Base-by-base conservation (phyloP, 2,888 invertebrate genomes). In the Microctonus aethiopoides region DNA sequence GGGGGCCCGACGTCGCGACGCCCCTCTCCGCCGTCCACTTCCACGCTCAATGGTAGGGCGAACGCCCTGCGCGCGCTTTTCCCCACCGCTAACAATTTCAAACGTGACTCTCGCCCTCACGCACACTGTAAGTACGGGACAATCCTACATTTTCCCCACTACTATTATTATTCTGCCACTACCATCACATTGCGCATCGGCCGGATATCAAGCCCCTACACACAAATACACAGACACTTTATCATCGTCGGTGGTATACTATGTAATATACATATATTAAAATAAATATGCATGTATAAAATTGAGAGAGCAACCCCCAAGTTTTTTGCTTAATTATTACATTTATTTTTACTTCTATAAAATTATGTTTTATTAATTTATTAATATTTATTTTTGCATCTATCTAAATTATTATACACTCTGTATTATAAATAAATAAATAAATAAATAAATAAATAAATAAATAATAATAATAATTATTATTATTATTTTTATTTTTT, bases 1-100 rank as follows among this genome's bases (percentile, higher is more conserved):
- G 84, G 84, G 83, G 84, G 81, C 82, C 81, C 78, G 81, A 81
- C 80, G 78, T 80, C 79, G 78, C 68, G 76, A 74, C 82, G 77
- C 77, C 77, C 75, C 76, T 77, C 78, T 76, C 77, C 77, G 61
- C 75, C 76, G 70, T 65, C 72, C 76, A 32, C 59, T 54, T 63
- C 52, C 57, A 39, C 56, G 39, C 34, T 57, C 41, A 20, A 46
- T 67, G 72, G 75, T 71, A 57, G 72, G 74, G 76, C 72, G 61
- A 69, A 72, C 68, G 72, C 68, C 70, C 67, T 75, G 77, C 76
- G 77, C 76, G 76, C 76, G 76, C 74, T 72, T 71, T 72, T 67
- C 66, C n/a, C 46, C 66, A 62, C 62, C 59, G 51, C 60, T 9
- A 11, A 24, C 2, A 54, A 24, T 39, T 51, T 62, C 41, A 2